Evolutionary conservation across 2,888 invertebrate genomes (phyloP), one percentile per base, ranked within the genome.

Genomic region (Agrilus biguttatus): DNA sequence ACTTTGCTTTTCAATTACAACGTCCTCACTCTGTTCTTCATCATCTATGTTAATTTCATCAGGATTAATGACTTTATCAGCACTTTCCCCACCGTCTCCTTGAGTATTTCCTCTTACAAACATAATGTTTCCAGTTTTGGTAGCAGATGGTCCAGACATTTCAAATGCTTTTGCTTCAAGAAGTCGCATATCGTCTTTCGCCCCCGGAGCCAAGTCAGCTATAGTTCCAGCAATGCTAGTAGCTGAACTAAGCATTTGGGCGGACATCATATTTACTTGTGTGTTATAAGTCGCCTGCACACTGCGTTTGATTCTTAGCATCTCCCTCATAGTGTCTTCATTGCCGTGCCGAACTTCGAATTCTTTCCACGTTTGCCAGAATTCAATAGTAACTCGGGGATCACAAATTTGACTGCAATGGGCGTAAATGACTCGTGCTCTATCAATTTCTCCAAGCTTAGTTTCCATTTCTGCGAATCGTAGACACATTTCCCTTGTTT

Each of bases 391-490:
- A 8, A 95, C 93, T 61, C 98, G 78, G 2, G 98, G 98, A 73
- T 99, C 98, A 67, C 96, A 97, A 67, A 97, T 91, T 73, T 99
- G 97, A 55, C 96, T 93, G 60, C 96, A 96, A 65, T 99, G 96
- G 0, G 89, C 87, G 63, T 97, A 99, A 56, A 99, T 87, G 2
- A 95, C 95, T 50, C 98, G 71, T 0, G 97, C 97, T 51, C 98
- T 75, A 65, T 98, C 97, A 45, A 98, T 90, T 76, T 99, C 97
- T 40, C 98, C 98, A 33, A 99, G 71, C 63, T 95, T 93, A 0
- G 92, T 89, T 71, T 99, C 98, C 81, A 99, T 82, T 70, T 98
- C 97, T 7, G 98, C 83, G 71, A 96, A 99, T 37, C 92, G 73
- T 47, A 95, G 66, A 59, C 96, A 96, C 93, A 98, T 97, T 64